Conservation (phyloP, 2,888 invertebrate genomes). For the Omphaloscelis lunosa region DNA sequence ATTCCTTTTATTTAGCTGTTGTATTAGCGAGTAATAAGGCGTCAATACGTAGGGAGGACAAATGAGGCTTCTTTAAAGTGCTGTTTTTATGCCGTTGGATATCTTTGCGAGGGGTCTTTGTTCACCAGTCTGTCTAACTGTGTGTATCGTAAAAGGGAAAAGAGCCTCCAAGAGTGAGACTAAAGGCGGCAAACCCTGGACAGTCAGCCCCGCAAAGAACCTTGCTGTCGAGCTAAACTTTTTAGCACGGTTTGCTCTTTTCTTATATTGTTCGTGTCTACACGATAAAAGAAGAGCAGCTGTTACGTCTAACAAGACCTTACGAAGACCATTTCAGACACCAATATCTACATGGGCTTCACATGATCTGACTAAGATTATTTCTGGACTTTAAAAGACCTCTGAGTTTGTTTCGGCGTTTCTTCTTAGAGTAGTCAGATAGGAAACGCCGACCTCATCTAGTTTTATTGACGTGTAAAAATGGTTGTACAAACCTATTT, state of each 20-base stretch:
- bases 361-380: no score
- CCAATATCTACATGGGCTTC: no score
- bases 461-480: no score
- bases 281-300: no score
- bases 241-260: not conserved
- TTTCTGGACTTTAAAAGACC: no score
- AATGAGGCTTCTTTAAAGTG: constrained; percentile 28
- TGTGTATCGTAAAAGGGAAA: not conserved
- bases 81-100: not conserved
- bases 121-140: not conserved
- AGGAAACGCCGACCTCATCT: no score
- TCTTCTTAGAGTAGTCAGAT: no score
- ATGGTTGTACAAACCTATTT: no score
- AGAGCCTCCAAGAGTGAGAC: not conserved
- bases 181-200: not conserved
- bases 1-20: constrained; percentile 36
- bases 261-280: not conserved
- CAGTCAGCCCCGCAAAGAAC: not conserved
- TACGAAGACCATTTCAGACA: no score
- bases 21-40: constrained; percentile 27
- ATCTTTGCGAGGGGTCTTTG: constrained; percentile 3
- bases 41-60: constrained; percentile 28
- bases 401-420: no score
- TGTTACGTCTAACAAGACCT: no score
- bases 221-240: not conserved